Evolutionary conservation across 2,888 invertebrate genomes (phyloP), one percentile per base, ranked within the genome.

Genomic region (Automeris io): DNA sequence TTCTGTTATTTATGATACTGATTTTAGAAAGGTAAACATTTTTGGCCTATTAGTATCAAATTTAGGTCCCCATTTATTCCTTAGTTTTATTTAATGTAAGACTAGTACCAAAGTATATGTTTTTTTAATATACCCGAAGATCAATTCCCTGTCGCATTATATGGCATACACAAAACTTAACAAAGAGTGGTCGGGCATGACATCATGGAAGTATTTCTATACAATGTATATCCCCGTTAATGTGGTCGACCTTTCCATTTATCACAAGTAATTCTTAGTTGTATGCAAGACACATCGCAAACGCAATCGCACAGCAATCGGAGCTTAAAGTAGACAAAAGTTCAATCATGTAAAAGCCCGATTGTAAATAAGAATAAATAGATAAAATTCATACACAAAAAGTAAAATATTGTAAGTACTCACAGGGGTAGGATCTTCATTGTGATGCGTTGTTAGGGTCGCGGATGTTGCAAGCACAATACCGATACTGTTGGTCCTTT

Each of bases 361-460:
- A 37, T 23, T 35, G 31, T 24, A 18, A 23, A 23, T 12, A 23
- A 2, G 22, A 4, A 24, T 19, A 39, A 40, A 45, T 25, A 35
- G 41, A 41, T 38, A 35, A 33, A 39, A 41, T 47, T 35, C 41
- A 24, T 31, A 32, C 39, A 38, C 49, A 35, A 46, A 42, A 33
- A 26, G 36, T 33, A 36, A 40, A 32, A 21, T 25, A 31, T 39
- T 34, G 13, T 23, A 40, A 22, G 46, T 55, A 82, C 83, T 83
- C 49, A 83, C 83, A 82, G 52, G 54, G 74, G 72, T 51, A 82
- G 62, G 53, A 79, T 75, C 70, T 74, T 83, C 83, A 83, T 81
- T 59, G 57, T 70, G 59, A 54, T 59, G 51, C 54, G 52, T 44
- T 39, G 53, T 50, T 49, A 41, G 54, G 54, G 40, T 34, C 40